A percentile compares a stretch with the other conserved stretches of the same genome.
phyloP scores from a whole-genome alignment of 92 coral and sea anemone species.

The Paramuricea clavata region DNA sequence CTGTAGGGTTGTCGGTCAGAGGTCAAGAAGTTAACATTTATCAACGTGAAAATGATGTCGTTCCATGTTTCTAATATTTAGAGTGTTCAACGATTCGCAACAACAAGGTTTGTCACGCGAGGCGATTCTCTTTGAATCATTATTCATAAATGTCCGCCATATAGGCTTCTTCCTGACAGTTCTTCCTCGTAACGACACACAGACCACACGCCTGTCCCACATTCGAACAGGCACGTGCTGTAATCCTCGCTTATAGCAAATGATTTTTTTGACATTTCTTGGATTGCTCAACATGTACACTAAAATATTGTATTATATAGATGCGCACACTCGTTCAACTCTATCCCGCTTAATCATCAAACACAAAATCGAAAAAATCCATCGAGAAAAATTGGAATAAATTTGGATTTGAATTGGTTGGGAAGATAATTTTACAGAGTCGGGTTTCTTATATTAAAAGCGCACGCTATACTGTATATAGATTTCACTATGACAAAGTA shows the following conservation, averaged over 20 bases:
- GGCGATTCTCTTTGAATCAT: constrained; percentile 43
- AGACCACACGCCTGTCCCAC: constrained; percentile 24
- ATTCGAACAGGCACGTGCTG: constrained; percentile 26
- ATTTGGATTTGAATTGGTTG: too few species aligned
- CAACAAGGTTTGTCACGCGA: constrained; percentile 43
- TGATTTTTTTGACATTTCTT: background rate
- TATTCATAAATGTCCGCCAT: constrained; percentile 33
- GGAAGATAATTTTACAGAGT: too few species aligned
- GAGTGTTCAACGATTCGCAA: constrained; percentile 11
- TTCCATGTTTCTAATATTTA: background rate
- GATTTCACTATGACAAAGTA: too few species aligned
- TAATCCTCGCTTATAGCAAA: background rate
- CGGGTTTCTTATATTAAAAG: too few species aligned
- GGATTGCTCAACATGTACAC: too few species aligned
- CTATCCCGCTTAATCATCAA: too few species aligned
- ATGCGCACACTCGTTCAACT: too few species aligned
- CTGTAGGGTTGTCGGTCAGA: background rate
- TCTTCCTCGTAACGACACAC: constrained; percentile 12
- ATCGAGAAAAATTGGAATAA: too few species aligned
- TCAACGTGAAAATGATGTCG: background rate
- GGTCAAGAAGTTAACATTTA: constrained; percentile 16
- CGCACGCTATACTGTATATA: too few species aligned
- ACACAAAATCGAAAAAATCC: too few species aligned
- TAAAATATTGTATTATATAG: too few species aligned
- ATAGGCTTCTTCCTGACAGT: constrained; percentile 44